Base-by-base conservation (phyloP, 64 coral and sea anemone species). In the Dendrophyllia cribrosa region DNA sequence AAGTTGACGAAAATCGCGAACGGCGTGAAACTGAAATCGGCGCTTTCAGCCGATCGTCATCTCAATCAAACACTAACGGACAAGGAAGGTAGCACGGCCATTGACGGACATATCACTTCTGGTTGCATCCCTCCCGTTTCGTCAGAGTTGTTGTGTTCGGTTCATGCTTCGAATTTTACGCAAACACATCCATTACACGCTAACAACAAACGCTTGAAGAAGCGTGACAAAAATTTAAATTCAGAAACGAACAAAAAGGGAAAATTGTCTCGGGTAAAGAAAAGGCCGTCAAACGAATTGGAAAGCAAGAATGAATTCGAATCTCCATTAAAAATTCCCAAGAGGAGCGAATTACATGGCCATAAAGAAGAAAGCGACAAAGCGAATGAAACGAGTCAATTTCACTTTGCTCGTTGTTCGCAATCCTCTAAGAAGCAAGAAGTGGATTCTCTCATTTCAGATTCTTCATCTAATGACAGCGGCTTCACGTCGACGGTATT, bases 391-490 rank as follows among this genome's bases (percentile, higher is more conserved):
- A 21, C 22, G 11, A 16, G 43, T 68, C 59, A 66, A 68, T 84
- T 68, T 68, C 80, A 4, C 12, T 60, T 11, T 10, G 1, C 12
- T 23, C 55, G 55, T 68, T 48, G 7, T 8, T 20, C 16, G 72
- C 45, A 19, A 5, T 20, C 23, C 6, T 65, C 80, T 6, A 44
- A 84, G 17, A 84, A 84, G 80, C 62, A 67, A 64, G 80, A 84
- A 14, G 26, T 47, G n/a, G 80, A 84, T 14, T 9, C 14, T 11
- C 45, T 93, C n/a, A 86, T 97, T 94, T 97, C 95, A 47, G 95
- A 97, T 60, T 87, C 88, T 50, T 97, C 95, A 25, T 97, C 95
- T 43, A 94, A 87, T 68, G 95, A 97, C 70, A 97, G 95, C 66
- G 95, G 95, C 58, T 94, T 97, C 77, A 85, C 72, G 19, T 97